Evolutionary conservation across 2,113 vertebrate species (phyloP).

Genomic region (Accipiter virgatus): DNA sequence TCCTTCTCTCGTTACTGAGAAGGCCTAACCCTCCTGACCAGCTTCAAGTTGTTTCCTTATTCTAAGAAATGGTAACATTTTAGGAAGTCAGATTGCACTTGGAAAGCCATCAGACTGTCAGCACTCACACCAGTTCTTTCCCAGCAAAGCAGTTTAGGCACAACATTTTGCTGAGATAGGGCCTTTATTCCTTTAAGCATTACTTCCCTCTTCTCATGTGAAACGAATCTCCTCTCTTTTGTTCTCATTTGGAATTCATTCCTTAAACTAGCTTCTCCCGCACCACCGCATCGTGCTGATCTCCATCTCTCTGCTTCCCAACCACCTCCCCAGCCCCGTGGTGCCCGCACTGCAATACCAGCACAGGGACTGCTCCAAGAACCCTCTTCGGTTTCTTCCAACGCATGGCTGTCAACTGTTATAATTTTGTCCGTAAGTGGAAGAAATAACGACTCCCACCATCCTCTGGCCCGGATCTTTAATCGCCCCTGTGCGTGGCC

Average conservation of each 20-base stretch:
- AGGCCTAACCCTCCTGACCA: not conserved
- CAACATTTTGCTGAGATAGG: not conserved
- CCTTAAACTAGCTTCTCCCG: not conserved
- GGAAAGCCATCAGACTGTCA: not conserved
- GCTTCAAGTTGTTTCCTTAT: not conserved
- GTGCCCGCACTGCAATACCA: rapidly evolving
- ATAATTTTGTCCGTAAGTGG: not conserved
- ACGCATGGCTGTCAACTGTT: not conserved
- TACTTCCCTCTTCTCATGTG: not conserved
- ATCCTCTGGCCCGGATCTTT: not conserved
- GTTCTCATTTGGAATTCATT: not conserved
- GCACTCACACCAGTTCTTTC: not conserved
- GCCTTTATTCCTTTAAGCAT: not conserved
- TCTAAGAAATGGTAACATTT: not conserved
- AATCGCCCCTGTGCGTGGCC: rapidly evolving
- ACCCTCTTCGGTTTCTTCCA: not conserved
- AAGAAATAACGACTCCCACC: not conserved
- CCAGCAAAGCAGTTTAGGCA: not conserved
- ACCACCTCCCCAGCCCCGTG: rapidly evolving
- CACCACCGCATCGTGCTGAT: not conserved
- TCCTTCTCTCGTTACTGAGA: not conserved
- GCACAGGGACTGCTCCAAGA: not conserved
- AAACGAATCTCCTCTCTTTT: not conserved
- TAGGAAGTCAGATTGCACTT: not conserved
- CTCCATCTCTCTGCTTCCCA: not conserved